These are phyloP conservation scores for Cactoblastis cactorum DNA, from an alignment of 2,888 invertebrate species.

Conservation along the genomic window DNA sequence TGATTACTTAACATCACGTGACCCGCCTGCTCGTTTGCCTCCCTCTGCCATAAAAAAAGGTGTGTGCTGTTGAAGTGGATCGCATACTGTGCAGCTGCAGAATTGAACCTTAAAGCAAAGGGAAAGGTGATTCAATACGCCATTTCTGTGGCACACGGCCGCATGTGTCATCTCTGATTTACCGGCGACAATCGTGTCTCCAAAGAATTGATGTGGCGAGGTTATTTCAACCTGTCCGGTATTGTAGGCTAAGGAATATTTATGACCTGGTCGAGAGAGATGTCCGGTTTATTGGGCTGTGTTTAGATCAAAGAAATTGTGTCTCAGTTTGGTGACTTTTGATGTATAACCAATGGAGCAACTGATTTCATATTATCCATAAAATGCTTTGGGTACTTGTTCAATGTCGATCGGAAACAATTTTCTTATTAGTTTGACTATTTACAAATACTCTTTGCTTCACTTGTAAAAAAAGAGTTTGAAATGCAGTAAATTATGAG, in stretches of 20 bases:
- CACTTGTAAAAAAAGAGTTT: no score
- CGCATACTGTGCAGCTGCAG: not conserved
- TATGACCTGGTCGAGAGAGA: not conserved
- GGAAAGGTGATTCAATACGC: not conserved
- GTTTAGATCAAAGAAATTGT: not conserved
- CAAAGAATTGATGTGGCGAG: slow-evolving; percentile 24
- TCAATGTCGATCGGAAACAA: no score
- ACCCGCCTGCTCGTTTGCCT: no score
- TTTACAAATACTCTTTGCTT: no score
- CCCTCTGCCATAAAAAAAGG: no score
- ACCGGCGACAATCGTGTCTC: slow-evolving; percentile 33
- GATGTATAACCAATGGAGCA: no score
- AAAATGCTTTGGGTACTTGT: no score
- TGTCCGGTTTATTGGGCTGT: not conserved
- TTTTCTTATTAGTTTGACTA: no score
- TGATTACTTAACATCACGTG: no score
- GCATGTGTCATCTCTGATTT: slow-evolving; percentile 40
- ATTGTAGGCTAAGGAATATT: not conserved
- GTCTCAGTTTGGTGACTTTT: no score
- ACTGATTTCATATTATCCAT: no score
- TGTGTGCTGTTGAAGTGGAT: no score
- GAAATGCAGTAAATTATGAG: not conserved
- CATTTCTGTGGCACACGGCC: slow-evolving; percentile 14
- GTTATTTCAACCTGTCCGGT: slow-evolving; percentile 15
- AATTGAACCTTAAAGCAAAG: not conserved